A percentile compares a stretch with the other conserved stretches of the same genome.
Evolutionary conservation across 2,113 vertebrate genomes (phyloP).

Genomic region (Bambusicola thoracicus): DNA sequence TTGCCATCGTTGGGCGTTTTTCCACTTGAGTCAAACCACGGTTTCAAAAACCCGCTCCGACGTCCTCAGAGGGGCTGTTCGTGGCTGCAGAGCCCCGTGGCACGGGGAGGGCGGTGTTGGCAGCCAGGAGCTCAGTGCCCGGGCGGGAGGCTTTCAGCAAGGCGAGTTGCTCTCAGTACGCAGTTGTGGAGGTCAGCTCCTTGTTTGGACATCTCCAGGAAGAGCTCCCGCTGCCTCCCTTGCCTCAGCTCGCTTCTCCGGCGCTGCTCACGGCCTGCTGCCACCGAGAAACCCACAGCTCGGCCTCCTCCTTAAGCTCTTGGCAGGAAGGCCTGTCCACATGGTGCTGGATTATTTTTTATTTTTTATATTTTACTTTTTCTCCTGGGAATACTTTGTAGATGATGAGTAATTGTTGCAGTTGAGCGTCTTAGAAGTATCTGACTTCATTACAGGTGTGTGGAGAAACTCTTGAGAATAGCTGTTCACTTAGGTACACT

Average conservation of each 20-base stretch:
- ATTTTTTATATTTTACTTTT: not conserved
- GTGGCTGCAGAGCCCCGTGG: rapidly evolving
- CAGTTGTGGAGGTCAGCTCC: not conserved
- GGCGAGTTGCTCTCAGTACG: not conserved
- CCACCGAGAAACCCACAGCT: not conserved
- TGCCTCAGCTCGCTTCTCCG: not conserved
- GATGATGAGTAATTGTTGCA: not conserved
- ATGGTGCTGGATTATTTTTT: not conserved
- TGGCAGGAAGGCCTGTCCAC: not conserved
- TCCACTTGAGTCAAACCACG: not conserved
- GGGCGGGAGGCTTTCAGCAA: not conserved
- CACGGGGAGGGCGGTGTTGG: rapidly evolving
- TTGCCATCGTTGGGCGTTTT: not conserved
- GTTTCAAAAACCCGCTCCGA: not conserved
- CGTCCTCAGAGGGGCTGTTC: not conserved
- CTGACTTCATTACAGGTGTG: not conserved
- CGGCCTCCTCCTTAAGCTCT: not conserved
- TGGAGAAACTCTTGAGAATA: not conserved
- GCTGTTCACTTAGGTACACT: not conserved
- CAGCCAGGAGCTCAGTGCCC: not conserved
- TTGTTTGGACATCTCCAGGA: slow-evolving; percentile 53
- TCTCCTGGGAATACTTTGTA: not conserved
- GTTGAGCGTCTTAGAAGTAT: not conserved
- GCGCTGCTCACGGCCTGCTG: not conserved
- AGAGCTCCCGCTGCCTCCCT: not conserved